These are phyloP conservation scores for Perizoma flavofasciatum DNA, from an alignment of 2,888 invertebrate genomes.

Conservation along the genomic window DNA sequence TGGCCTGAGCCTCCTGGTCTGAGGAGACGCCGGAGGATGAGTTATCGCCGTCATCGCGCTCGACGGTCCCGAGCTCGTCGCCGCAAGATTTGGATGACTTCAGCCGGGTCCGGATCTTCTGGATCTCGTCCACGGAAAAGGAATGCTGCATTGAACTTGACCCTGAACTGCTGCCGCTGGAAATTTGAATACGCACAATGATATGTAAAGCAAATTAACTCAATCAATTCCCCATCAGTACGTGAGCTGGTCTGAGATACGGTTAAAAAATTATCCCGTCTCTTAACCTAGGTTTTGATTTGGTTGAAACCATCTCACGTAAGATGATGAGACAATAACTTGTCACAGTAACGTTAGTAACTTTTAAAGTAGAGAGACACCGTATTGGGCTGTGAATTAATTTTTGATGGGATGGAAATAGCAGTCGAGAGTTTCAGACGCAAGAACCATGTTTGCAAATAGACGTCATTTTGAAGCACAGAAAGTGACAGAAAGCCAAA, in stretches of 20 bases:
- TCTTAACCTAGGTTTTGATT: too few species aligned
- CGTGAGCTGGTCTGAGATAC: too few species aligned
- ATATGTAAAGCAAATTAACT: neutral
- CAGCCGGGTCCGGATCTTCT: slow-evolving; percentile 92
- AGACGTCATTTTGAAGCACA: neutral
- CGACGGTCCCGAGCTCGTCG: slow-evolving; percentile 87
- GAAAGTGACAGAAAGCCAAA: slow-evolving; percentile 11
- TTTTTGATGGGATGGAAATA: slow-evolving; percentile 3
- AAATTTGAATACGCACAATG: slow-evolving; percentile 36
- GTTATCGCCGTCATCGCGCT: slow-evolving; percentile 92
- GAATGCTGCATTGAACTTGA: slow-evolving; percentile 92
- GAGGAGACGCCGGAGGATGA: slow-evolving; percentile 95
- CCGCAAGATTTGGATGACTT: slow-evolving; percentile 95
- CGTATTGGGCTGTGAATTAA: neutral
- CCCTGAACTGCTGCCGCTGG: slow-evolving; percentile 89
- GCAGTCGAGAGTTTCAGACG: neutral
- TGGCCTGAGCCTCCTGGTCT: slow-evolving; percentile 87
- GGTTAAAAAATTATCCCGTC: too few species aligned
- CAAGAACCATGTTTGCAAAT: slow-evolving; percentile 1
- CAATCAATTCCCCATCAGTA: neutral
- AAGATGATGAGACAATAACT: too few species aligned
- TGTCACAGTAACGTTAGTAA: too few species aligned
- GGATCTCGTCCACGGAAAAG: slow-evolving; percentile 94
- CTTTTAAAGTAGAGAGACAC: neutral
- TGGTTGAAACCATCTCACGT: too few species aligned